Conservation (phyloP, 1,140 invertebrate genomes). For the Papilio machaon region DNA sequence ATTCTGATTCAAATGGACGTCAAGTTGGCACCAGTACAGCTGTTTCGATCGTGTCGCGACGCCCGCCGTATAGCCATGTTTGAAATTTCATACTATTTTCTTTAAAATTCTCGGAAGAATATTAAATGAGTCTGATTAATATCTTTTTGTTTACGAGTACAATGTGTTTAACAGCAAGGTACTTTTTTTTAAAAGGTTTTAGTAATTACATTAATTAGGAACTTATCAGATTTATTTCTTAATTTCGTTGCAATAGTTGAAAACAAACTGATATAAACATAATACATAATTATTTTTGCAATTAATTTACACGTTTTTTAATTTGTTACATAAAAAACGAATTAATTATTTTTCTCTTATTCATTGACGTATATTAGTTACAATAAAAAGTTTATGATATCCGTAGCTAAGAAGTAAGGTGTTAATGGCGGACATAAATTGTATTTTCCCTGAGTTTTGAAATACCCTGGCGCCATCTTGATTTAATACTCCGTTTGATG, state of each 20-base stretch:
- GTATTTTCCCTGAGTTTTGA: conserved; percentile 33
- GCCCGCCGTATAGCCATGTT: background rate
- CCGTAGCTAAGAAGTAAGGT: conserved; percentile 22
- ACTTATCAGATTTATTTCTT: background rate
- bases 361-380: conserved; percentile 5
- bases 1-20: conserved; percentile 50
- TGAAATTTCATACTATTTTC: background rate
- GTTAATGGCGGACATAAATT: conserved; percentile 37
- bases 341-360: conserved; percentile 16
- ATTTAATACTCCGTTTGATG: conserved; percentile 37
- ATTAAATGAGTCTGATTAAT: background rate
- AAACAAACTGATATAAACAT: background rate
- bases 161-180: background rate
- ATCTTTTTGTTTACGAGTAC: background rate
- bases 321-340: background rate
- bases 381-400: conserved; percentile 17
- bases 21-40: conserved; percentile 48
- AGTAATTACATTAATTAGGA: background rate
- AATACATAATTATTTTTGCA: background rate
- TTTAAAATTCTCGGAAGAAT: background rate
- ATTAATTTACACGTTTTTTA: background rate
- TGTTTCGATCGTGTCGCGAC: conserved; percentile 45
- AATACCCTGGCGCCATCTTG: conserved; percentile 31
- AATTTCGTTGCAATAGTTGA: background rate
- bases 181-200: background rate